Evolutionary conservation across 2,888 invertebrate genomes (phyloP), one percentile per base, ranked within the genome.

Genomic region (Drosophila bunnanda): DNA sequence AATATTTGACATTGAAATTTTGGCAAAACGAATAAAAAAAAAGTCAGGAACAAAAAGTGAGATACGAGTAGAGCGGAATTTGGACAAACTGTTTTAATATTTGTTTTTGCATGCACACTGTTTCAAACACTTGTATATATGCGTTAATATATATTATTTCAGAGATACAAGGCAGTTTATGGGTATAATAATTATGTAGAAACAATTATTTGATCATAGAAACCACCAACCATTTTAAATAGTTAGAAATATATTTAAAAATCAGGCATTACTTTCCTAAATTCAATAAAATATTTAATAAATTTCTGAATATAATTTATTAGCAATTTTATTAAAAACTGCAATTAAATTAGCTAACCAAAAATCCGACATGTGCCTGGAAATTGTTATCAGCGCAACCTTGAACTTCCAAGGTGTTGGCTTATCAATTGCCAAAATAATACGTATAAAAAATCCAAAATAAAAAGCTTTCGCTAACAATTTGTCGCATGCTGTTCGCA

Each of bases 1-100:
- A 67, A 69, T 62, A 68, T 71, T 77, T 87, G 83, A 69, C 83
- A 84, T 86, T 83, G 87, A 83, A 83, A 81, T 70, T 65, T 60
- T 48, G 39, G 62, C 46, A 56, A 52, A 61, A 68, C 12, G 54
- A 55, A 55, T 62, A 41, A 48, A 39, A 60, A 44, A 30, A 25
- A 12, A 36, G 12, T 17, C 10, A n/a, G 15, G 3, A 25, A 54
- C 32, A 15, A 7, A 41, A 61, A 20, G 22, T 57, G 56, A 72
- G 65, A 72, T 64, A 72, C 57, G 56, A 65, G 58, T 58, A 41
- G 53, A 64, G 39, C n/a, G 58, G 54, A 61, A 75, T 61, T 76
- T 56, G 39, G 50, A 38, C 62, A 72, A 76, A 71, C 65, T 75
- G 59, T 71, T 65, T 67, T 74, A 68, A 74, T 74, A 68, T 74